Conservation (phyloP, 1,140 invertebrate species). For the Microplitis mediator region DNA sequence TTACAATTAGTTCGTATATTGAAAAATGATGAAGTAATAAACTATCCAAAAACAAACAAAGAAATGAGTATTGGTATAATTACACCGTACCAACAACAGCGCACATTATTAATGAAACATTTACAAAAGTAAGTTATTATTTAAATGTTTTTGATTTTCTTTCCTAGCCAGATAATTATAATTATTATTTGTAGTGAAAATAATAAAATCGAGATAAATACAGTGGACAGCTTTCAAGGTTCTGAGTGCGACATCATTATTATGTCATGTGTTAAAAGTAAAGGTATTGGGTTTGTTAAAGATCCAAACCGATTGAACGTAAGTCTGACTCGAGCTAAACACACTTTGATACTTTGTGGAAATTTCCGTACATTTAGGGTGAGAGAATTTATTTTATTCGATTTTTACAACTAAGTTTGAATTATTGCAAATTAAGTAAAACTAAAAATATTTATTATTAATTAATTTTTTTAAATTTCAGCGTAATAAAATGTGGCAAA, state of each 20-base stretch:
- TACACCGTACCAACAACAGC: neutral
- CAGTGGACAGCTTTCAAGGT: conserved; percentile 91
- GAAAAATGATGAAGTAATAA: neutral
- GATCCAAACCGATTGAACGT: conserved; percentile 79
- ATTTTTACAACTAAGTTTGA: no score
- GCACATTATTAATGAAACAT: neutral
- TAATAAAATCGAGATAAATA: no score
- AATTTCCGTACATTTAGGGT: conserved; percentile 69
- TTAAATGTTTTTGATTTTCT: no score
- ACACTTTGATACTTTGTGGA: conserved; percentile 71
- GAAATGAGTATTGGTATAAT: neutral
- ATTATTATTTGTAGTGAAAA: no score
- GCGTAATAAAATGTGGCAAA: neutral
- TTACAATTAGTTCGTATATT: neutral
- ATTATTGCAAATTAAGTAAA: no score
- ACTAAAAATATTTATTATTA: no score
- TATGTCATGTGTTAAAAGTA: conserved; percentile 82
- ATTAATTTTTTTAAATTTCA: no score
- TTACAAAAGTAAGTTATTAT: neutral
- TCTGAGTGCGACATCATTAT: conserved; percentile 88
- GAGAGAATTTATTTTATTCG: neutral
- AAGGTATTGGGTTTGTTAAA: conserved; percentile 74
- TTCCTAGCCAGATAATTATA: no score
- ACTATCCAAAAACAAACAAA: neutral
- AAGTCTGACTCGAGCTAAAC: conserved; percentile 77